Evolutionary conservation across 2,888 invertebrate species (phyloP).

Genomic region (Disparrhopalites patrizii): DNA sequence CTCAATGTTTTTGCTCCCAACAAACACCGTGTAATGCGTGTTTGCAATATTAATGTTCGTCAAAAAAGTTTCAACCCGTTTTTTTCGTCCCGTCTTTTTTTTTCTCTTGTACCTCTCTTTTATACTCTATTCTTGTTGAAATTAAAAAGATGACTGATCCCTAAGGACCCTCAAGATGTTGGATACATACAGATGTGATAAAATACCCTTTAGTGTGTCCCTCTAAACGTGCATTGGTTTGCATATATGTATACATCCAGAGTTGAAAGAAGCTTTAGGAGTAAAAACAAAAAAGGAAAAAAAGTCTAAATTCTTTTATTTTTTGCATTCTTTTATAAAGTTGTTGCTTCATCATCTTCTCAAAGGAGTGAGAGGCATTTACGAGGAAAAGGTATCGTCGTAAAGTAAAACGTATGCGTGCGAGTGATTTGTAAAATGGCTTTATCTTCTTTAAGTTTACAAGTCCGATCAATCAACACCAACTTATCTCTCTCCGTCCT

Average conservation of each 20-base stretch:
- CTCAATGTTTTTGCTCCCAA: conserved; percentile 17
- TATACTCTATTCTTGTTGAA: no score
- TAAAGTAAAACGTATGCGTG: conserved; percentile 9
- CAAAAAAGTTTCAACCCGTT: no score
- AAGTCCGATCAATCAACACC: conserved; percentile 9
- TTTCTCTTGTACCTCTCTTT: background rate
- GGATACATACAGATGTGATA: no score
- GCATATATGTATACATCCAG: background rate
- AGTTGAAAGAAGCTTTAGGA: background rate
- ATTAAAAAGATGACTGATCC: no score
- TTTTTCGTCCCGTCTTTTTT: background rate
- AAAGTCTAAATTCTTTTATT: no score
- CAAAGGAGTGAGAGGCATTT: no score
- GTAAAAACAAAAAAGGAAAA: no score
- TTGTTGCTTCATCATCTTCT: no score
- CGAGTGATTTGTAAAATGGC: conserved; percentile 3
- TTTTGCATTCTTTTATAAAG: no score
- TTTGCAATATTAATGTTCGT: conserved; percentile 19
- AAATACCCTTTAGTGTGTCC: no score
- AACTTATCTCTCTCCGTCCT: conserved; percentile 1
- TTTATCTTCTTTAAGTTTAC: background rate
- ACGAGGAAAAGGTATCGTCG: no score
- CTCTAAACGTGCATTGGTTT: background rate
- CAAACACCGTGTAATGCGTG: conserved; percentile 17
- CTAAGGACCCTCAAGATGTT: no score